Evolutionary conservation across 2,113 vertebrate genomes (phyloP).

Genomic region (Chauna torquata): DNA sequence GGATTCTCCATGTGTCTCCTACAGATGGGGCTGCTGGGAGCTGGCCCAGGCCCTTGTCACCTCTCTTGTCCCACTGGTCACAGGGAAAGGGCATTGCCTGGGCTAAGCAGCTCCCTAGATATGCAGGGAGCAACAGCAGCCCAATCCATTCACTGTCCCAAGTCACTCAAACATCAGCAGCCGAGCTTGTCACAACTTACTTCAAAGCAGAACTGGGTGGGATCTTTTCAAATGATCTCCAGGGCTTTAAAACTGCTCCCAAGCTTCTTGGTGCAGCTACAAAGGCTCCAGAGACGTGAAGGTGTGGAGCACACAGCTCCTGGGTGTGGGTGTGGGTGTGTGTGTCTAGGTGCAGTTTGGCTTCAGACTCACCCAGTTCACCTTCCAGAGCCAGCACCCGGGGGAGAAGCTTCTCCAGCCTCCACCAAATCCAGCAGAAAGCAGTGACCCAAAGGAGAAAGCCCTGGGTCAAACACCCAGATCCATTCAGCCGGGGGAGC

Average conservation of each 20-base stretch:
- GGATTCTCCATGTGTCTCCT: background rate
- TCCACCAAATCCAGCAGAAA: background rate
- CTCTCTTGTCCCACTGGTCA: rapidly evolving
- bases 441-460: background rate
- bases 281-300: rapidly evolving
- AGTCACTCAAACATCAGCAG: background rate
- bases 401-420: background rate
- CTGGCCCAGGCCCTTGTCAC: background rate
- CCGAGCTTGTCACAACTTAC: rapidly evolving
- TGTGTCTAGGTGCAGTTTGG: background rate
- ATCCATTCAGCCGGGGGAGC: background rate
- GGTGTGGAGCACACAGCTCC: background rate
- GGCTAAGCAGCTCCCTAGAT: rapidly evolving
- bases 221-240: background rate
- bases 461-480: background rate
- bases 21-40: rapidly evolving
- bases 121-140: background rate
- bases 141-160: background rate
- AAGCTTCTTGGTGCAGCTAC: background rate
- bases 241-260: background rate
- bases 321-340: no score
- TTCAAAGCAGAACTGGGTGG: rapidly evolving
- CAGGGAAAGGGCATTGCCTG: background rate
- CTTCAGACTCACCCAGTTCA: background rate
- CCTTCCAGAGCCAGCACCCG: background rate